A percentile compares a stretch with the other conserved stretches of the same genome.
Conservation (phyloP, 2,797 vertebrate species). For the Poecilia gillii region DNA sequence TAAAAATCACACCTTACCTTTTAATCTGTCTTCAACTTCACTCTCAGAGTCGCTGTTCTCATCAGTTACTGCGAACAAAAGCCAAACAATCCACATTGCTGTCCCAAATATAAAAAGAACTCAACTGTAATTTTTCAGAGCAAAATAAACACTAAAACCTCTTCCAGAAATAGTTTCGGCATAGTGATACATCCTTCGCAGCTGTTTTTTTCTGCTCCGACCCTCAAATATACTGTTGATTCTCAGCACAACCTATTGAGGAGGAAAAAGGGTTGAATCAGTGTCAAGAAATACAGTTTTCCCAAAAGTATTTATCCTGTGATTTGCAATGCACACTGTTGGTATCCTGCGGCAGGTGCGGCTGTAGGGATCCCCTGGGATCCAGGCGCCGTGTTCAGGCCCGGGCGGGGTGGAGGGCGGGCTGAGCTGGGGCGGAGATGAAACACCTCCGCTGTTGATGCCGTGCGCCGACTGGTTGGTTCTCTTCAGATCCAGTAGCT, state of each 20-base stretch:
- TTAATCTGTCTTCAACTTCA: conserved; percentile 89
- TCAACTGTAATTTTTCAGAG: background rate
- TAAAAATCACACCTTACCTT: conserved; percentile 80
- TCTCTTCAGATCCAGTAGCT: conserved; percentile 85
- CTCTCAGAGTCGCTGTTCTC: conserved; percentile 94
- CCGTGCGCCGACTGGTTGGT: conserved; percentile 65
- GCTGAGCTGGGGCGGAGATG: conserved; percentile 86
- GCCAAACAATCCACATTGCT: conserved; percentile 1
- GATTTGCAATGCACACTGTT: conserved; percentile 45
- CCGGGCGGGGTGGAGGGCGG: conserved; percentile 63
- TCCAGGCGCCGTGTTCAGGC: conserved; percentile 47
- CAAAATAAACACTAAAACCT: conserved; percentile 74
- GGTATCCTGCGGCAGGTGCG: conserved; percentile 70
- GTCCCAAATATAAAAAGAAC: background rate
- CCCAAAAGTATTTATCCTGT: background rate
- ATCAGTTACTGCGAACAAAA: conserved; percentile 82
- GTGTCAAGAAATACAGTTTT: background rate
- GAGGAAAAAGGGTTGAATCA: background rate
- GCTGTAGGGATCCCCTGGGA: conserved; percentile 46
- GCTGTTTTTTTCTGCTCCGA: conserved; percentile 87
- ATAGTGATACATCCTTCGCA: conserved; percentile 88
- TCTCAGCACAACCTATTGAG: conserved; percentile 78
- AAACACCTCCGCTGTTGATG: conserved; percentile 75
- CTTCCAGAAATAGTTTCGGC: conserved; percentile 88
- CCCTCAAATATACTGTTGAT: conserved; percentile 91